phyloP scores from a whole-genome alignment of 2,797 vertebrate genomes.

The Cichlasoma orientale region DNA sequence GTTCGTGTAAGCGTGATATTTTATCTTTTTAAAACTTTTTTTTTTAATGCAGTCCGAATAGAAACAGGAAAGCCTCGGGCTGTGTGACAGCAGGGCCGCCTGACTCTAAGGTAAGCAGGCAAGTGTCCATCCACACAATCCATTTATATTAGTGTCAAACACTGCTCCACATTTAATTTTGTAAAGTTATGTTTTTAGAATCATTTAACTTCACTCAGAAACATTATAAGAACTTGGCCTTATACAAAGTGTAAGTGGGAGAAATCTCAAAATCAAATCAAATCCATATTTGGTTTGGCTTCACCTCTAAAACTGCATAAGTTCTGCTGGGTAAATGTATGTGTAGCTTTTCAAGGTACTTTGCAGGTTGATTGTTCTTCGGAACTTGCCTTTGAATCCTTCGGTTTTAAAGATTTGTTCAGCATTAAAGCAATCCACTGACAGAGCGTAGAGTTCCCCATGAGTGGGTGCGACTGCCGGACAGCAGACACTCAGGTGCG shows the following conservation, averaged over 20 bases:
- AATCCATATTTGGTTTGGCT: background rate
- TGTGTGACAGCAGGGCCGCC: slow-evolving; percentile 35
- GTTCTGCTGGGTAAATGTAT: background rate
- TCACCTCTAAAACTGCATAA: background rate
- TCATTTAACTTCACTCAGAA: background rate
- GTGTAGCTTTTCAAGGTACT: background rate
- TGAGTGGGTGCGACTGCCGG: no score
- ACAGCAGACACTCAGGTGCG: no score
- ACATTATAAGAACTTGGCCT: background rate
- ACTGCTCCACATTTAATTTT: slow-evolving; percentile 9
- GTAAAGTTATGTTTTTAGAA: background rate
- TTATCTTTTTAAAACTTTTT: slow-evolving; percentile 11
- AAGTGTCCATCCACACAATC: slow-evolving; percentile 20
- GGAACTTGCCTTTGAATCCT: no score
- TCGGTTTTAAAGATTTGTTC: no score
- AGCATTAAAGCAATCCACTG: no score
- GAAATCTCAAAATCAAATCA: background rate
- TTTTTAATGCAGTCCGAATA: slow-evolving; percentile 12
- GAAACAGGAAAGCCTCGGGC: slow-evolving; percentile 34
- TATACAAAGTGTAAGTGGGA: background rate
- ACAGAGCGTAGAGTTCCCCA: no score
- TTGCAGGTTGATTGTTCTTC: background rate
- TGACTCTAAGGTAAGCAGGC: slow-evolving; percentile 26
- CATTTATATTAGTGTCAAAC: slow-evolving; percentile 48
- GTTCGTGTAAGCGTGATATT: slow-evolving; percentile 10